Percentiles rank a stretch among this genome's conserved stretches.
Evolutionary conservation across 2,888 invertebrate species (phyloP).

Genomic region (Xestoiulus laeticollis): DNA sequence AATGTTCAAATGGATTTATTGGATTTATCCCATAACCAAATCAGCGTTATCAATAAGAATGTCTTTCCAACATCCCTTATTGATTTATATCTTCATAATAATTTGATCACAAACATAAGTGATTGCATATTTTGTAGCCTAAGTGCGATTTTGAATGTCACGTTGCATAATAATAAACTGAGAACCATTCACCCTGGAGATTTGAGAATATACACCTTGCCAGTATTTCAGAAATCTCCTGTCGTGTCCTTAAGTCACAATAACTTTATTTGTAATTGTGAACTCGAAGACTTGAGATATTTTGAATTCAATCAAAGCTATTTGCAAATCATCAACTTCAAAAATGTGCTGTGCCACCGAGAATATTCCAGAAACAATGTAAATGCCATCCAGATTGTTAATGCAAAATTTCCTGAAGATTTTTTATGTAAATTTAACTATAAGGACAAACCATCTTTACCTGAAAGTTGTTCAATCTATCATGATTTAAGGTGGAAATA

Average conservation of each 20-base stretch:
- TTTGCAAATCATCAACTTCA: background rate
- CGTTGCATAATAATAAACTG: background rate
- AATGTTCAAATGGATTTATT: background rate
- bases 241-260: background rate
- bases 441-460: background rate
- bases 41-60: background rate
- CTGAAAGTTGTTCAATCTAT: background rate
- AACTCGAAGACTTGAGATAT: background rate
- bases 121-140: background rate
- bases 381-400: background rate
- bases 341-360: background rate
- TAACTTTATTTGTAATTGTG: background rate
- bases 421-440: background rate
- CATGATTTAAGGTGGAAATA: constrained; percentile 38
- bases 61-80: background rate
- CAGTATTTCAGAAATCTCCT: background rate
- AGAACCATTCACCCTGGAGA: background rate
- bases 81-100: background rate
- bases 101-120: background rate
- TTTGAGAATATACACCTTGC: background rate
- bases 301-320: background rate
- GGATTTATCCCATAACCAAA: constrained; percentile 16
- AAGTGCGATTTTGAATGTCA: background rate
- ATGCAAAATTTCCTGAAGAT: background rate
- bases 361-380: background rate